Conservation (phyloP, 37 sponge, comb jelly and placozoan genomes). For the Chondrilla cf. caribensis region DNA sequence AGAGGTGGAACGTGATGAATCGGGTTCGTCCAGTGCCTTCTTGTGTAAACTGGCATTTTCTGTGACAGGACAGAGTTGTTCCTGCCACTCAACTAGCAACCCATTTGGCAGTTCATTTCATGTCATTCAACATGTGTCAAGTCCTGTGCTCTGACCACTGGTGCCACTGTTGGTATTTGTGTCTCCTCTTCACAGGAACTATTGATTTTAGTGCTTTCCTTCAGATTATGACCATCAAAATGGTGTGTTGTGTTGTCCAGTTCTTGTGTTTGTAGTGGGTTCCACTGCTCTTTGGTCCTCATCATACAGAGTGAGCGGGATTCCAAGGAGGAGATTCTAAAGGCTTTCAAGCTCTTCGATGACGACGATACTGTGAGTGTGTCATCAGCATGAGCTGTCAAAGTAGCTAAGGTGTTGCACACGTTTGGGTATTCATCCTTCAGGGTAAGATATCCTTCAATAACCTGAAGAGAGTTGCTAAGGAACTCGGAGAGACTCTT, state of each 20-base stretch:
- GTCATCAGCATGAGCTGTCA: too few species aligned
- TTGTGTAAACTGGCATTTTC: too few species aligned
- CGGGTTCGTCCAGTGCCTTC: too few species aligned
- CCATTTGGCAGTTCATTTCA: not conserved
- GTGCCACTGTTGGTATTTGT: too few species aligned
- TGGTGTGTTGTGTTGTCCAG: conserved; percentile 50
- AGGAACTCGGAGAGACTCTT: conserved; percentile 96
- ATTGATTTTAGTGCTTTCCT: conserved; percentile 98
- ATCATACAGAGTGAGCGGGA: conserved; percentile 86
- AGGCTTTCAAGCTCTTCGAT: conserved; percentile 96
- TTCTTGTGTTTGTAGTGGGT: not conserved
- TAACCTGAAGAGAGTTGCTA: conserved; percentile 96
- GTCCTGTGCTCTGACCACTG: too few species aligned
- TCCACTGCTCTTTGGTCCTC: not conserved
- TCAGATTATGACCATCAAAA: conserved; percentile 97
- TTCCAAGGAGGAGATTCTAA: conserved; percentile 95
- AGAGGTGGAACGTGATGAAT: conserved; percentile 94
- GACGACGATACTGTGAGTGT: conserved; percentile 93
- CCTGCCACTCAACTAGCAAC: not conserved
- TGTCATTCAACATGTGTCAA: not conserved
- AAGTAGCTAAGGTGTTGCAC: too few species aligned
- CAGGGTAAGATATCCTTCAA: conserved; percentile 97
- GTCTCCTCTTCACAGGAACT: conserved; percentile 59
- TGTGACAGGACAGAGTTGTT: too few species aligned
- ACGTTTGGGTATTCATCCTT: too few species aligned